Conservation (phyloP, 92 coral and sea anemone genomes). For the Meandrina meandrites region DNA sequence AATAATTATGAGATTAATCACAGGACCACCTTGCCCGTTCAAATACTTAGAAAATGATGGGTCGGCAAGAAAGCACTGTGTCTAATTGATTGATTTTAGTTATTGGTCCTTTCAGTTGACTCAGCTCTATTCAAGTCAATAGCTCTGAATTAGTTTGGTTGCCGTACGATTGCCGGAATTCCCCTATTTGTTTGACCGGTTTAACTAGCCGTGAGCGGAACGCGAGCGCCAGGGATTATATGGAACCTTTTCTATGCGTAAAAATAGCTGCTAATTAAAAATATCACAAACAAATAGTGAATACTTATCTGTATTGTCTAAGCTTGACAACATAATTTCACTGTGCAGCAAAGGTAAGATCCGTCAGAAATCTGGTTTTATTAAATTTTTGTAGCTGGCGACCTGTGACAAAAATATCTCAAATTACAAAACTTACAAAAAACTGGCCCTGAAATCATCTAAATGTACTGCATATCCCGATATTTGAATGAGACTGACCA, state of each 20-base stretch:
- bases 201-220: too few species aligned
- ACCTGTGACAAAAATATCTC: not conserved
- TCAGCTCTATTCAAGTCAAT: too few species aligned
- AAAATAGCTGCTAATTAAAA: not conserved
- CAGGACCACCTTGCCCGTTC: too few species aligned
- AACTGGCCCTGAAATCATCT: not conserved
- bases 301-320: not conserved
- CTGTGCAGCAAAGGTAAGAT: not conserved
- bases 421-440: not conserved
- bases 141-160: not conserved
- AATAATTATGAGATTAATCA: too few species aligned
- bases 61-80: too few species aligned
- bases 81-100: too few species aligned
- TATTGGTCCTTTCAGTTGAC: too few species aligned
- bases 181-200: too few species aligned
- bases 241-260: not conserved
- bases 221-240: too few species aligned
- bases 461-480: not conserved
- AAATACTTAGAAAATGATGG: too few species aligned
- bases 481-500: not conserved
- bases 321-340: too few species aligned
- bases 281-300: not conserved
- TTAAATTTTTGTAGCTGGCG: not conserved
- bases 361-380: not conserved
- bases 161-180: not conserved